Base-by-base conservation (phyloP, 2,888 invertebrate species). In the Eupithecia dodoneata region DNA sequence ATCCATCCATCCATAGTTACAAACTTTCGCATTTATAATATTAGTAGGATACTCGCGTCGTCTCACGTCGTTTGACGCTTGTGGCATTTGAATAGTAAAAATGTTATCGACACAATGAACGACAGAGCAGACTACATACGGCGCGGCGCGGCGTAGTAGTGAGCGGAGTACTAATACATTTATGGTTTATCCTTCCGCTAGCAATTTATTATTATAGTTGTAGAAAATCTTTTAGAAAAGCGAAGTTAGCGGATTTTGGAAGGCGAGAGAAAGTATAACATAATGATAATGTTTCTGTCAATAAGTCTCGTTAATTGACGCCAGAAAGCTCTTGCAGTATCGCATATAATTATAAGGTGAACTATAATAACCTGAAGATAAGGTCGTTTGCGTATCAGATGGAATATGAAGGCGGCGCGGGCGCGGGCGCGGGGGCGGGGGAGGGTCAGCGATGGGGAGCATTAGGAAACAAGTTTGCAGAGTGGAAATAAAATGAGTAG, bases 401-500 rank as follows among this genome's bases (percentile, higher is more conserved):
- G 75, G 74, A 76, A 79, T 79, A 76, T 78, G 71, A 80, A 81
- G 30, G 30, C 30, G 30, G 79, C 78, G 52, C 52, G 15, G 73
- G 79, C 78, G 52, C 52, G 15, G 73, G 3, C 15, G 12, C 3
- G n/a, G 72, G 74, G 75, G 47, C 72, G 45, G 30, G 44, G 74
- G 49, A 66, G 74, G 49, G 69, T 75, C 85, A 84, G 85, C 84
- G 83, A 85, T 84, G 82, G 84, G 83, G 83, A 83, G 85, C 83
- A 87, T 89, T 91, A 87, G 87, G 87, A 90, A 92, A 92, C 93
- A 83, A 87, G 93, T 93, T 92, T 92, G 86, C 84, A 80, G 82
- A 85, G 89, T 89, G 90, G 87, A 89, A 91, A 91, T 91, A 91
- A 92, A 92, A 92, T 92, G 88, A 89, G 89, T 86, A 87, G 86